phyloP scores from a whole-genome alignment of 1,140 invertebrate genomes.

The Drosophila busckii region DNA sequence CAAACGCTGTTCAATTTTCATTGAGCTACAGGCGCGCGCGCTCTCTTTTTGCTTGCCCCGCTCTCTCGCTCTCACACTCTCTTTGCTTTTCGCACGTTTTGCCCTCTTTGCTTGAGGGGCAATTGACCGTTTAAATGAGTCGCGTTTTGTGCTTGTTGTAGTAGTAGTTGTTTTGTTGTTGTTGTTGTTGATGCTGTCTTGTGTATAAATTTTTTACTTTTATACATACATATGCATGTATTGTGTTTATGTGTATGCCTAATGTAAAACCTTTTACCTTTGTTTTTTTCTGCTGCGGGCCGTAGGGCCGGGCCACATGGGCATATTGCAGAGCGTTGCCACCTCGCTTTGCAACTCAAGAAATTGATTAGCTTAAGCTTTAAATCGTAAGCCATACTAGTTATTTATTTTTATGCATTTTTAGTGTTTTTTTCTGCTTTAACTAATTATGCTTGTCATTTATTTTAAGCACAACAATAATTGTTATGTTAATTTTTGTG shows the following conservation, averaged over 20 bases:
- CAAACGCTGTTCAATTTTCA: conserved; percentile 21
- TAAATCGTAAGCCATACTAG: too few relatives aligned
- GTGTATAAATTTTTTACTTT: neutral
- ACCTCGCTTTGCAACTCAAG: too few relatives aligned
- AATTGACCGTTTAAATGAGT: conserved; percentile 76
- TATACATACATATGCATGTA: conserved; percentile 2
- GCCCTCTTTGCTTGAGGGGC: conserved; percentile 56
- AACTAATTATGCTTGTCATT: too few relatives aligned
- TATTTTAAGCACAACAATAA: conserved; percentile 36
- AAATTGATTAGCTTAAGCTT: too few relatives aligned
- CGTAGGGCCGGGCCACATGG: too few relatives aligned
- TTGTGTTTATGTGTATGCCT: neutral
- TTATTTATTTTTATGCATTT: too few relatives aligned
- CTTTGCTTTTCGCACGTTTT: conserved; percentile 43
- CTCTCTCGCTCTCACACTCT: conserved; percentile 22
- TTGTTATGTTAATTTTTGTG: too few relatives aligned
- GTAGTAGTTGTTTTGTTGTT: conserved; percentile 31
- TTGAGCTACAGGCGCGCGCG: conserved; percentile 7
- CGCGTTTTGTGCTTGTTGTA: conserved; percentile 14
- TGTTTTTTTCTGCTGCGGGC: too few relatives aligned
- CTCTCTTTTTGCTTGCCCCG: conserved; percentile 2
- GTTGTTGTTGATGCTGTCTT: conserved; percentile 9
- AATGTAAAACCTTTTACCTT: too few relatives aligned
- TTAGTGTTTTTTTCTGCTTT: too few relatives aligned
- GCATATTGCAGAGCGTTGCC: too few relatives aligned